Evolutionary conservation across 2,113 vertebrate species (phyloP), one percentile per base, ranked within the genome.

Genomic region (Plotosus lineatus): DNA sequence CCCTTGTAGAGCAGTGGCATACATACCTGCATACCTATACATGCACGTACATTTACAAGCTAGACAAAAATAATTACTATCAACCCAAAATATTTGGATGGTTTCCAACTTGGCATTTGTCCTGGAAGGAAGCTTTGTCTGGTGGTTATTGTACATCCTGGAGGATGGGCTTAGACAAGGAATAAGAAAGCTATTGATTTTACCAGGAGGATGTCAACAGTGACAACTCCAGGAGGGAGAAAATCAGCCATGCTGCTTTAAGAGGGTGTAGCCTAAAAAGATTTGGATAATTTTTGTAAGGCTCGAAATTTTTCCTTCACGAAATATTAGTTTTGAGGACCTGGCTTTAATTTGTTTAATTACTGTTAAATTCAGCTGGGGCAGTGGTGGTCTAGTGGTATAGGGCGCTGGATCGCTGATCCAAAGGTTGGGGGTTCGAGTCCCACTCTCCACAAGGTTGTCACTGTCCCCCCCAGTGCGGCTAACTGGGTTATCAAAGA

Each of bases 121-220:
- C 65, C 76, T 73, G 77, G 48, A 44, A 65, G 23, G 55, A 74
- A 61, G 69, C 36, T 15, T 69, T 23, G 66, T 55, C 66, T 84
- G 38, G 66, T 48, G 77, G 56, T 79, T 82, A 74, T 48, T 63
- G 46, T 42, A 36, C 53, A 80, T 74, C 48, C 38, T 76, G 78
- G 78, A 80, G 72, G 71, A 65, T 60, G 40, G 71, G 71, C 50
- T 60, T 80, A 51, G 44, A 69, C 53, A 71, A 81, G 85, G 80
- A 33, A 81, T 66, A 81, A 82, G 65, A 79, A 75, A 73, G 40
- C 83, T 86, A 83, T 86, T 86, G 85, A 85, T 86, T 85, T 82
- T 77, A 69, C 60, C 74, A 75, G 51, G 77, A 78, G 85, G 83
- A 84, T 83, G 82, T 51, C 46, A 63, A 83, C 80, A 78, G 71